Conservation (phyloP, 1,140 invertebrate genomes). For the Odontomachus brunneus region DNA sequence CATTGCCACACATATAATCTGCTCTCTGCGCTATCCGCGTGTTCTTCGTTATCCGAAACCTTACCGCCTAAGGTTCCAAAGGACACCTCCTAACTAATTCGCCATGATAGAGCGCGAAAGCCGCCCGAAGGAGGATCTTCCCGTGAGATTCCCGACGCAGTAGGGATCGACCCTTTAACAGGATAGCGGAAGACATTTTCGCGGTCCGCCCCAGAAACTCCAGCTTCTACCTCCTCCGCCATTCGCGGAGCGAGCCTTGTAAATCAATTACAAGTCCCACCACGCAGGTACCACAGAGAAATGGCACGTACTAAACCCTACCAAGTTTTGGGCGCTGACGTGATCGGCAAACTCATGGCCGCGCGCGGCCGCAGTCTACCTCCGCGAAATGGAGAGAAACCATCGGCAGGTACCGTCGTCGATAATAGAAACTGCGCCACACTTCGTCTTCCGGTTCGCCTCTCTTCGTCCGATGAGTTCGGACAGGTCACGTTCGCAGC, state of each 20-base stretch:
- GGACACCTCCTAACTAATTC: slow-evolving; percentile 50
- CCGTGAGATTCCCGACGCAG: slow-evolving; percentile 44
- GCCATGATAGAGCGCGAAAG: slow-evolving; percentile 52
- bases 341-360: slow-evolving; percentile 82
- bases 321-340: slow-evolving; percentile 81
- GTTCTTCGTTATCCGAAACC: slow-evolving; percentile 16
- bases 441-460: slow-evolving; percentile 61
- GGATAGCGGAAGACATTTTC: slow-evolving; percentile 58
- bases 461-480: slow-evolving; percentile 50
- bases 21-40: slow-evolving; percentile 2
- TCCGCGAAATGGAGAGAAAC: slow-evolving; percentile 54
- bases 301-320: slow-evolving; percentile 80
- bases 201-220: slow-evolving; percentile 59
- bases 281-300: slow-evolving; percentile 73
- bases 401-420: slow-evolving; percentile 69
- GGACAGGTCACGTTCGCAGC: slow-evolving; percentile 67
- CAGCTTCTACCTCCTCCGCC: slow-evolving; percentile 44
- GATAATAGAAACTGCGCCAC: slow-evolving; percentile 79
- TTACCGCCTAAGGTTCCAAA: slow-evolving; percentile 22
- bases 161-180: slow-evolving; percentile 57
- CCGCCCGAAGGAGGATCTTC: slow-evolving; percentile 27
- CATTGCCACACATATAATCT: slow-evolving; percentile 1
- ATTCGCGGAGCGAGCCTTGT: slow-evolving; percentile 77
- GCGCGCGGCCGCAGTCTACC: slow-evolving; percentile 66
- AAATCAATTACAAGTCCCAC: slow-evolving; percentile 84